Base-by-base conservation (phyloP, 2,888 invertebrate genomes). In the Nomada fucata region DNA sequence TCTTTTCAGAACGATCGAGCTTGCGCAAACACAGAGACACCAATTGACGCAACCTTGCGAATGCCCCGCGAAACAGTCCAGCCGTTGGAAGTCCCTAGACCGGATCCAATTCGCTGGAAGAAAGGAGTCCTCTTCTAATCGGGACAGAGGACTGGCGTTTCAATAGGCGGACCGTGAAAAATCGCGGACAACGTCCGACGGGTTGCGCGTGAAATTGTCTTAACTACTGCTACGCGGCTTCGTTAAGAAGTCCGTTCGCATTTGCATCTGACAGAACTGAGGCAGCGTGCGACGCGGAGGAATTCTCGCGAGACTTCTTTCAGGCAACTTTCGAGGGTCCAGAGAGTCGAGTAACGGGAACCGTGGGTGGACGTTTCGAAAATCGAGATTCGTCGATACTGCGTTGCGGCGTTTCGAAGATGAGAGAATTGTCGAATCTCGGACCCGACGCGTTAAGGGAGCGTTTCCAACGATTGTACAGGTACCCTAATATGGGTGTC, bases 1-100 rank as follows among this genome's bases (percentile, higher is more conserved):
- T 91, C 89, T 90, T 90, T 90, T 90, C 85, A 89, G 90, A 91
- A 91, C 90, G 91, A 91, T 91, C 88, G 88, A 85, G 85, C 82
- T 92, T 91, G 88, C 89, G 91, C 88, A 92, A 92, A 81, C 42
- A 26, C 36, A 53, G 61, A 64, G 50, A 61, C 75, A 70, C 47
- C 76, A 83, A 84, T 80, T 84, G 76, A 72, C 75, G 87, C 82
- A 88, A 88, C 70, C 79, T 20, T 23, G 61, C 76, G 69, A 85
- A 85, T 86, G 77, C 80, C 26, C 26, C 67, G 73, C 68, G 68
- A 74, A 75, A 61, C 47, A 36, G 57, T n/a, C 2, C 18, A 23
- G 67, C 59, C 23, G 57, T 63, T 70, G 63, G 72, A 26, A 60
- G 2, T 53, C 52, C 47, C 26, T 44, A 53, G 42, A 67, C 76